phyloP scores from a whole-genome alignment of 1,140 invertebrate genomes.

The Leptinotarsa lineolata region DNA sequence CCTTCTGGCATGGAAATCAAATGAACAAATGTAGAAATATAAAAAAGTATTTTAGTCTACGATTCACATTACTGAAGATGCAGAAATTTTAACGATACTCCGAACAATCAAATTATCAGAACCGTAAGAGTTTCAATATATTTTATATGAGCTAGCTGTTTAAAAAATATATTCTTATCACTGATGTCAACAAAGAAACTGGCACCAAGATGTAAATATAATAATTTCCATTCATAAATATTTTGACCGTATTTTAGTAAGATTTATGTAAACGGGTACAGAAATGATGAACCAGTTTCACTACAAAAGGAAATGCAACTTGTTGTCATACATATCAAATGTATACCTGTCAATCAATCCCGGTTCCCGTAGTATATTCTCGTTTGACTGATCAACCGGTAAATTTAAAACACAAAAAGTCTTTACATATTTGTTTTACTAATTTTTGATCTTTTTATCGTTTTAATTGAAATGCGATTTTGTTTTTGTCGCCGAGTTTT shows the following conservation, averaged over 20 bases:
- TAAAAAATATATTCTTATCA: neutral
- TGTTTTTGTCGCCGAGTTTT: slow-evolving; percentile 10
- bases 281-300: slow-evolving; percentile 35
- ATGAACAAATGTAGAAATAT: too few species aligned
- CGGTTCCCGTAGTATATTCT: slow-evolving; percentile 23
- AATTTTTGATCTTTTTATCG: slow-evolving; percentile 39
- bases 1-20: too few species aligned
- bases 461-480: slow-evolving; percentile 37
- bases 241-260: slow-evolving; percentile 39
- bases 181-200: slow-evolving; percentile 5
- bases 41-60: too few species aligned
- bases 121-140: neutral
- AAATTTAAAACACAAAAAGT: slow-evolving; percentile 41
- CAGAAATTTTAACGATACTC: too few species aligned
- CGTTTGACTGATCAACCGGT: slow-evolving; percentile 36
- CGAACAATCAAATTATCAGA: too few species aligned
- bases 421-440: slow-evolving; percentile 42
- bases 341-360: slow-evolving; percentile 39
- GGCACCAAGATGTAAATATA: slow-evolving; percentile 25
- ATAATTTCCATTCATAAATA: slow-evolving; percentile 43
- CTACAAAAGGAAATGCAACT: slow-evolving; percentile 41
- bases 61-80: too few species aligned
- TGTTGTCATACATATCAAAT: slow-evolving; percentile 42
- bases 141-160: neutral
- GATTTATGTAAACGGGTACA: slow-evolving; percentile 39